phyloP scores from a whole-genome alignment of 53 echinoderm and acorn worm species.

The Apostichopus leukothele region DNA sequence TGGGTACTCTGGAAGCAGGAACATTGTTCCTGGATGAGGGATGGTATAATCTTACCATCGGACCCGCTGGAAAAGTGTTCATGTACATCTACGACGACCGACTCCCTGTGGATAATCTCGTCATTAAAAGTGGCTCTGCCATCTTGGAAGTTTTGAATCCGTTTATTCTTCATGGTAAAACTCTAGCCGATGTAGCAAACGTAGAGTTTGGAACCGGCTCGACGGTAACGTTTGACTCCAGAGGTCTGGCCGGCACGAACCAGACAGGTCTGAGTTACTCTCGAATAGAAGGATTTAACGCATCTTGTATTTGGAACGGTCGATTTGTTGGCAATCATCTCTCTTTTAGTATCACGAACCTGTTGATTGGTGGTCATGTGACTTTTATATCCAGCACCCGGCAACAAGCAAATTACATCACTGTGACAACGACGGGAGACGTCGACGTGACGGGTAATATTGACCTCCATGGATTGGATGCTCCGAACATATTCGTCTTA shows the following conservation, averaged over 20 bases:
- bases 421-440: constrained; percentile 43
- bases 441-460: constrained; percentile 51
- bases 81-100: constrained; percentile 18
- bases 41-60: constrained; percentile 56
- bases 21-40: constrained; percentile 50
- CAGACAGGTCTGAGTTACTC: constrained; percentile 55
- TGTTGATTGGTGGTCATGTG: constrained; percentile 56
- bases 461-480: constrained; percentile 51
- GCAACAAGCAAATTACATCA: constrained; percentile 51
- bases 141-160: constrained; percentile 64
- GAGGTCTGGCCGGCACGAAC: constrained; percentile 47
- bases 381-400: constrained; percentile 60
- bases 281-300: constrained; percentile 34
- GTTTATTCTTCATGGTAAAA: constrained; percentile 60
- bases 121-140: constrained; percentile 33
- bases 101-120: constrained; percentile 52
- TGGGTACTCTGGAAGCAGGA: constrained; percentile 69
- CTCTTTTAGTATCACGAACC: constrained; percentile 45
- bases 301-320: constrained; percentile 53
- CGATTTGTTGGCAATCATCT: constrained; percentile 49
- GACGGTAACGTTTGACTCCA: constrained; percentile 53
- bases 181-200: constrained; percentile 29
- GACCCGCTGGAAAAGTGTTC: constrained; percentile 25
- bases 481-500: constrained; percentile 42
- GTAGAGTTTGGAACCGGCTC: constrained; percentile 55